Evolutionary conservation across 2,888 invertebrate species (phyloP).

Genomic region (Danaus chrysippus): DNA sequence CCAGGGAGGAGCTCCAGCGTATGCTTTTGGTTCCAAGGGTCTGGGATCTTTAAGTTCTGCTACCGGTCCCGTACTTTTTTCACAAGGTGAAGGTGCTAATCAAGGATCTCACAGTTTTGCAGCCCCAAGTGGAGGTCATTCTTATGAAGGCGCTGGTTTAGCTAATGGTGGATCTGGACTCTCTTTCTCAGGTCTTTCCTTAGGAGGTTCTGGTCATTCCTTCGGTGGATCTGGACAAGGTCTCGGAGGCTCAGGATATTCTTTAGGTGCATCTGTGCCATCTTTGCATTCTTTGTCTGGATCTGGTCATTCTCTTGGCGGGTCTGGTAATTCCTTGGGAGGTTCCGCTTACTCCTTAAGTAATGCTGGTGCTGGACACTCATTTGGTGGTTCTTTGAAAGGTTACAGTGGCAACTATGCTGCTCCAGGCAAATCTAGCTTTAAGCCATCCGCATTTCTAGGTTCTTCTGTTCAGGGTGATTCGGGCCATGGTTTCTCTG

Average conservation of each 20-base stretch:
- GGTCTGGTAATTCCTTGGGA: slow-evolving; percentile 45
- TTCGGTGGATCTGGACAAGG: slow-evolving; percentile 39
- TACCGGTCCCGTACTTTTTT: slow-evolving; percentile 67
- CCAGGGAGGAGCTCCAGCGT: slow-evolving; percentile 52
- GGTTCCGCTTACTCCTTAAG: slow-evolving; percentile 42
- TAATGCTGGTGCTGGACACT: slow-evolving; percentile 39
- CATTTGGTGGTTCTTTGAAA: slow-evolving; percentile 51
- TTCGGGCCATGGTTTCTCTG: slow-evolving; percentile 50
- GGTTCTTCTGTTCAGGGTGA: slow-evolving; percentile 63
- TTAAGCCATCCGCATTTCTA: slow-evolving; percentile 70
- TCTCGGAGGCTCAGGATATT: slow-evolving; percentile 40
- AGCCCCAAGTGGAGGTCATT: slow-evolving; percentile 35
- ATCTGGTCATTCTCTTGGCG: slow-evolving; percentile 26
- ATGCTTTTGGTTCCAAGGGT: slow-evolving; percentile 66
- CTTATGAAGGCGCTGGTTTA: slow-evolving; percentile 1
- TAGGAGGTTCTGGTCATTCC: slow-evolving; percentile 1
- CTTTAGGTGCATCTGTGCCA: slow-evolving; percentile 26
- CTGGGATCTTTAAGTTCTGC: slow-evolving; percentile 60
- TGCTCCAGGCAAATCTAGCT: slow-evolving; percentile 56
- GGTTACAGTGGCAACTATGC: slow-evolving; percentile 47
- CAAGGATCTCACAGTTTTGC: slow-evolving; percentile 45
- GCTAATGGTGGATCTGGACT: slow-evolving; percentile 1
- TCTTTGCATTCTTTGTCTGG: slow-evolving; percentile 9
- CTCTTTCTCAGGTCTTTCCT: background rate
- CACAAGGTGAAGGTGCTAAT: slow-evolving; percentile 49